Evolutionary conservation across 2,113 vertebrate genomes (phyloP), one percentile per base, ranked within the genome.

Genomic region (Gulo gulo): DNA sequence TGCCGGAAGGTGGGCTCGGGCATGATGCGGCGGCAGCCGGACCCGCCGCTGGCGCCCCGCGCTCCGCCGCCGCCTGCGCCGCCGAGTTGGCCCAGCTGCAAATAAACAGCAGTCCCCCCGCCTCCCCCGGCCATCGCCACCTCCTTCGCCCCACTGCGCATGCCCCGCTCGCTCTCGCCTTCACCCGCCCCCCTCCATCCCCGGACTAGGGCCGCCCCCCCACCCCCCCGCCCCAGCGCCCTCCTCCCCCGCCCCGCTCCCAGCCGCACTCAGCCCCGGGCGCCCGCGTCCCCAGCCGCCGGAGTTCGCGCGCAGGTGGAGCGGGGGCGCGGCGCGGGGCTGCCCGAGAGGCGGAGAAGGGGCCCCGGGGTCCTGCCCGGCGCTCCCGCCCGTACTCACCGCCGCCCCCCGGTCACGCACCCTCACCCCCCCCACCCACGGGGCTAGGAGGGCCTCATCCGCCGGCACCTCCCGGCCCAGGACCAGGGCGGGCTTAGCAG

Each of bases 11-110:
- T 12, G 92, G 21, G 92, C 93, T 83, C 61, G 15, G 83, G 88
- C 97, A 96, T 95, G 90, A 50, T 80, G 94, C 90, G 50, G 95
- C 89, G 7, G 98, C 99, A 99, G 98, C 99, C 36, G 88, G 45
- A 84, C 81, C 98, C 98, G 95, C 98, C 90, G 69, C 96, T 52
- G 94, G 91, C 96, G 95, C 86, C 97, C 73, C 21, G 94, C 96
- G 88, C 93, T 98, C 97, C 89, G 98, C 97, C 96, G 94, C 97
- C 36, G 59, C 96, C 97, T 94, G 90, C 31, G 97, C 97, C 6
- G 96, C 95, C 23, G 92, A 96, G 85, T 95, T 95, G 95, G 97
- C 95, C 97, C 98, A 65, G 98, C 98, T 76, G 98, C 98, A 96
- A 95, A 98, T 98, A 98, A 98, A 98, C 98, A 98, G 98, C 98